Percentiles rank a stretch among this genome's conserved stretches.
Conservation (phyloP, 2,888 invertebrate species). For the Ichneumoninae sp. region DNA sequence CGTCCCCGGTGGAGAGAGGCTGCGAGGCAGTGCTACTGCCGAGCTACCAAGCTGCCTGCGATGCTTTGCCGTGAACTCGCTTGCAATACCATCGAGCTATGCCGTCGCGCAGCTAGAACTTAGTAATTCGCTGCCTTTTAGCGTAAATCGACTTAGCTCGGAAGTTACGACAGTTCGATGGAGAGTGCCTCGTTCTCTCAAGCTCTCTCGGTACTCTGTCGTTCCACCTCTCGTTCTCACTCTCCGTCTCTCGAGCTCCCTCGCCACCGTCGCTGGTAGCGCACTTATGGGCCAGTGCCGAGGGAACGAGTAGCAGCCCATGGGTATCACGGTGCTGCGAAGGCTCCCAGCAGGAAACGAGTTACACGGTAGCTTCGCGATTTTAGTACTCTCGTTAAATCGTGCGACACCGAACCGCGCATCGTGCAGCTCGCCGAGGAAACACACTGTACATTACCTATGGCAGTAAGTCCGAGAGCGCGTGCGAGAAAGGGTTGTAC, state of each 20-base stretch:
- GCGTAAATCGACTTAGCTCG: slow-evolving; percentile 68
- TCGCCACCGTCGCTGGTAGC: not conserved
- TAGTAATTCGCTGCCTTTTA: slow-evolving; percentile 68
- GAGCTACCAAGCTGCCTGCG: slow-evolving; percentile 27
- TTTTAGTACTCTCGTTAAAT: slow-evolving; percentile 70
- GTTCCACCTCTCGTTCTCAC: slow-evolving; percentile 31
- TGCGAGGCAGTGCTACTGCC: slow-evolving; percentile 12
- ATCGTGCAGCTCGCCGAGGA: slow-evolving; percentile 42
- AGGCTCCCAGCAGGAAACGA: slow-evolving; percentile 62
- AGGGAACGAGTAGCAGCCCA: slow-evolving; percentile 20
- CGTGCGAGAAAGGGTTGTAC: slow-evolving; percentile 49
- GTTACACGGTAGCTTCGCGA: slow-evolving; percentile 70
- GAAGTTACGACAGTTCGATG: slow-evolving; percentile 67
- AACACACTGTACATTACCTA: slow-evolving; percentile 12
- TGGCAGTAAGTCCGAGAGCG: slow-evolving; percentile 43
- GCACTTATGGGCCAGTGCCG: slow-evolving; percentile 50
- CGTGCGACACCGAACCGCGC: slow-evolving; percentile 64
- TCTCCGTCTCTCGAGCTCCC: not conserved
- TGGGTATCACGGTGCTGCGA: slow-evolving; percentile 39
- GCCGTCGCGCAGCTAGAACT: slow-evolving; percentile 59
- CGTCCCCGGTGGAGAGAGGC: slow-evolving; percentile 5
- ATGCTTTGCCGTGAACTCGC: slow-evolving; percentile 41
- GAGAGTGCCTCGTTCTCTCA: slow-evolving; percentile 61
- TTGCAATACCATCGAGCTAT: slow-evolving; percentile 51
- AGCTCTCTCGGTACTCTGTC: slow-evolving; percentile 44